A percentile compares a stretch with the other conserved stretches of the same genome.
Conservation (phyloP, 2,797 vertebrate species). For the Pelochelys cantorii region DNA sequence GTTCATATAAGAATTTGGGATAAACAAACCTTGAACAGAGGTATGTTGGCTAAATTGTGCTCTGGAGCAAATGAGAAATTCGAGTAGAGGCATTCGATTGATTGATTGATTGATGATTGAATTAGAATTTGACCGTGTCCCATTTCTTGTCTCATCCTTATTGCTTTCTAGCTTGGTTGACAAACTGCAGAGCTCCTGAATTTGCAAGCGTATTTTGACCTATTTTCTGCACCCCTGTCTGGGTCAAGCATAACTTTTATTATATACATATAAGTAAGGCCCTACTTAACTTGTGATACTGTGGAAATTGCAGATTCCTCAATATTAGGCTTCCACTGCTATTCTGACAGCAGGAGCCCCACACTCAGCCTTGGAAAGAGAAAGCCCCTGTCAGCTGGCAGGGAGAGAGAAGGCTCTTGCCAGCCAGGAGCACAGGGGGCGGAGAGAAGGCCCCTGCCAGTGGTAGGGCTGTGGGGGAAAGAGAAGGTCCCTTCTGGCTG, state of each 20-base stretch:
- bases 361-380: too few species aligned
- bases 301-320: too few species aligned
- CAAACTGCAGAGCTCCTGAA: neutral
- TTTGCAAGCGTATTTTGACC: neutral
- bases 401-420: too few species aligned
- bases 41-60: conserved; percentile 8
- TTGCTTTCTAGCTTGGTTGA: conserved; percentile 28
- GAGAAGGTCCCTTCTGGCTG: too few species aligned
- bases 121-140: conserved; percentile 11
- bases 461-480: too few species aligned
- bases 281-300: too few species aligned
- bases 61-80: conserved; percentile 55
- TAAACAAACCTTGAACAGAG: conserved; percentile 31
- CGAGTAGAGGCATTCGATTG: conserved; percentile 36
- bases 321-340: too few species aligned
- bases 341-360: too few species aligned
- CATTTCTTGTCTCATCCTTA: neutral
- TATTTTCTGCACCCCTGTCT: neutral
- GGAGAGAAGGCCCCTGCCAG: too few species aligned
- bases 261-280: neutral
- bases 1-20: neutral
- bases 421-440: too few species aligned
- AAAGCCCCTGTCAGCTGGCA: too few species aligned
- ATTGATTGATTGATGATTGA: conserved; percentile 55
- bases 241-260: neutral